Evolutionary conservation across 2,888 invertebrate genomes (phyloP), one percentile per base, ranked within the genome.

Genomic region (Apamea crenata): DNA sequence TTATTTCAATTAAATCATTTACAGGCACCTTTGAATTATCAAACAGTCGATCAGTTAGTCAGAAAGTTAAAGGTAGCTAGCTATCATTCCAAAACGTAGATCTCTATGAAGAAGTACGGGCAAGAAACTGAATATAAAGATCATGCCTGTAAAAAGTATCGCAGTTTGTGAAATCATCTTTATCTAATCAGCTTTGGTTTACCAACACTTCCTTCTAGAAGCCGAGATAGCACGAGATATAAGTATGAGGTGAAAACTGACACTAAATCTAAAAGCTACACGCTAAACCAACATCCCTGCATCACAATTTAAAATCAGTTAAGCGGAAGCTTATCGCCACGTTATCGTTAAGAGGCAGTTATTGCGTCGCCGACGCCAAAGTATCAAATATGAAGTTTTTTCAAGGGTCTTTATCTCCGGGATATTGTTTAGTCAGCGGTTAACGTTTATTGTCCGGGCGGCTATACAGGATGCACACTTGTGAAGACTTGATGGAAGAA

Each of bases 371-470:
- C 75, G 66, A 36, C 85, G 88, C 74, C 66, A 63, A 80, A 87
- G 88, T 84, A 84, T 87, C 90, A 90, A 91, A 90, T 90, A 91
- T 84, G 84, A 82, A 90, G 86, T 88, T 90, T 91, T 90, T 90
- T 85, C 81, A 87, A 88, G 84, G 77, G 81, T 74, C 80, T 90
- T 91, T 90, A 90, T 91, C 91, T 87, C 63, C 32, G 78, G 74
- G 87, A 88, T 89, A 92, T 91, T 92, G 92, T 92, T 92, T 92
- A 91, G 91, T 90, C 91, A 92, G 92, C 91, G 82, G 79, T 85
- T 79, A 87, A 78, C 83, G 87, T 66, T 91, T 90, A 92, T 92
- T 93, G 90, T 91, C 82, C 81, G 65, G 66, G 67, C 50, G 69
- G 66, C 44, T 77, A 70, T 65, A 82, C 77, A 77, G 86, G 77